A percentile compares a stretch with the other conserved stretches of the same genome.
These are phyloP conservation scores for Drosophila seguyi DNA, from an alignment of 1,140 invertebrate species.

Conservation along the genomic window DNA sequence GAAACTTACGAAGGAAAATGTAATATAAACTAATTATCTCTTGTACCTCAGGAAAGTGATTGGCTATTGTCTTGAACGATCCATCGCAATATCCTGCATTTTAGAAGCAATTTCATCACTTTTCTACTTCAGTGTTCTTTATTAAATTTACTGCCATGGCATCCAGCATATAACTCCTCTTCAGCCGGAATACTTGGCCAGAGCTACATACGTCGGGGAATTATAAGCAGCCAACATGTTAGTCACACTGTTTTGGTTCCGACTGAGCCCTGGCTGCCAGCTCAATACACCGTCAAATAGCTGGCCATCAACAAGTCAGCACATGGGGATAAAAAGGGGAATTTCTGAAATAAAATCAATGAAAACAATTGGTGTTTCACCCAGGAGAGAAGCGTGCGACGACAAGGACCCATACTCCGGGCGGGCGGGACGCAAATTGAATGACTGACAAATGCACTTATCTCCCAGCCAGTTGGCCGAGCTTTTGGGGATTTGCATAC, in stretches of 20 bases:
- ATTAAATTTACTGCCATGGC: slow-evolving; percentile 16
- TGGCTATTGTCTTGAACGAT: background rate
- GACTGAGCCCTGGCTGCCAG: slow-evolving; percentile 13
- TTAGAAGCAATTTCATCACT: background rate
- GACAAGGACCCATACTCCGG: slow-evolving; percentile 27
- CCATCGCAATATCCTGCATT: background rate
- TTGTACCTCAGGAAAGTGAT: background rate
- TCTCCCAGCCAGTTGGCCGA: slow-evolving; percentile 53
- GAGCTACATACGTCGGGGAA: slow-evolving; percentile 24
- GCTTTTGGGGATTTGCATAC: slow-evolving; percentile 70
- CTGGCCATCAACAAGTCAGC: slow-evolving; percentile 55
- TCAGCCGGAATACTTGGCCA: background rate
- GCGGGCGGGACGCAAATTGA: slow-evolving; percentile 54
- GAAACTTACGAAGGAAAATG: no score
- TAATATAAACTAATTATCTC: no score
- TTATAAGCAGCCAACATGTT: slow-evolving; percentile 45
- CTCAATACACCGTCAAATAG: slow-evolving; percentile 48
- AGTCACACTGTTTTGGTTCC: slow-evolving; percentile 35
- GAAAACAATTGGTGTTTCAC: slow-evolving; percentile 71
- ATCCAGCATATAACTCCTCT: slow-evolving; percentile 10
- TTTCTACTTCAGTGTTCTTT: background rate
- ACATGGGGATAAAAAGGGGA: slow-evolving; percentile 38
- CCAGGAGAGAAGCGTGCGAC: slow-evolving; percentile 51
- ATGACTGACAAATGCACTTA: slow-evolving; percentile 80
- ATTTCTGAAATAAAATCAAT: slow-evolving; percentile 66